These are phyloP conservation scores for Lepidothrix coronata DNA, from an alignment of 2,113 vertebrate genomes.

Conservation along the genomic window DNA sequence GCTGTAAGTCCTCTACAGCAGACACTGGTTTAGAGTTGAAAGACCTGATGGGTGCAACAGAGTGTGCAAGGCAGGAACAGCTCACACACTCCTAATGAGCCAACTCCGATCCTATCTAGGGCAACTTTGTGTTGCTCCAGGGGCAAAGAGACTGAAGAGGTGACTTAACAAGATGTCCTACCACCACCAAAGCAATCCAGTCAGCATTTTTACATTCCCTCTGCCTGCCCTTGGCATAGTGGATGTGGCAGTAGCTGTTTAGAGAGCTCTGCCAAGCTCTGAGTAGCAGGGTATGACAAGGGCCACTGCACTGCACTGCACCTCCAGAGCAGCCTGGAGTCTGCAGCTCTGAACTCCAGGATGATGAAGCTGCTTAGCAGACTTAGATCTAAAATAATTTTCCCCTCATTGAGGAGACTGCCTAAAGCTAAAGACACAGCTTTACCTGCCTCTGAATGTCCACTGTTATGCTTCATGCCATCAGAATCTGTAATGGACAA, in stretches of 20 bases:
- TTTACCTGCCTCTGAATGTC: not conserved
- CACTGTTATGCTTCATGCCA: not conserved
- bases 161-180: not conserved
- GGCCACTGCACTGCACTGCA: not conserved
- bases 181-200: not conserved
- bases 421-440: not conserved
- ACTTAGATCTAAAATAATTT: not conserved
- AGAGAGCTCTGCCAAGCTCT: not conserved
- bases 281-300: not conserved
- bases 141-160: not conserved
- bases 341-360: not conserved
- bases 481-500: not conserved
- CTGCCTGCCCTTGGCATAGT: not conserved
- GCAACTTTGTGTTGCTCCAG: slow-evolving; percentile 1
- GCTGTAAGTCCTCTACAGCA: not conserved
- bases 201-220: not conserved
- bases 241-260: not conserved
- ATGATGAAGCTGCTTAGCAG: not conserved
- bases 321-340: not conserved
- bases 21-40: not conserved
- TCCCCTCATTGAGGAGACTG: not conserved
- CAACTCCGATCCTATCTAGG: slow-evolving; percentile 2
- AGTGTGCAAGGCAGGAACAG: not conserved
- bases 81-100: not conserved
- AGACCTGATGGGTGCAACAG: not conserved